A percentile compares a stretch with the other conserved stretches of the same genome.
phyloP scores from a whole-genome alignment of 2,888 invertebrate species.

The Eustalomyia histrio region DNA sequence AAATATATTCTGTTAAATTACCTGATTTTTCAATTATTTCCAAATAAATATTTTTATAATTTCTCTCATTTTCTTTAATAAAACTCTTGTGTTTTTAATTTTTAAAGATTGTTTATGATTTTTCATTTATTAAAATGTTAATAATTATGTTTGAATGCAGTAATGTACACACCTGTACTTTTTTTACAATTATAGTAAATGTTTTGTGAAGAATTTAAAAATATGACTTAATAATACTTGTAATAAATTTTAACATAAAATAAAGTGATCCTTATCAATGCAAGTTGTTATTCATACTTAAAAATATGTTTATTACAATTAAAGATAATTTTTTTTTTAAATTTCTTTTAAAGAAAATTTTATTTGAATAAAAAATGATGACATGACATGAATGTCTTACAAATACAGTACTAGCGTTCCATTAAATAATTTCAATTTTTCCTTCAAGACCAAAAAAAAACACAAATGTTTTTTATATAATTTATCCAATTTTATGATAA shows the following conservation, averaged over 20 bases:
- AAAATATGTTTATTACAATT: background rate
- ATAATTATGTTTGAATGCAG: background rate
- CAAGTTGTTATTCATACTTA: slow-evolving; percentile 12
- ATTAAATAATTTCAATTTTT: too few species aligned
- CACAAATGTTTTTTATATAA: background rate
- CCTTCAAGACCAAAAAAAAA: too few species aligned
- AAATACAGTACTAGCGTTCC: background rate
- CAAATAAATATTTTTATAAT: too few species aligned
- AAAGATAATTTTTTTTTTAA: background rate
- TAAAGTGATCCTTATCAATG: slow-evolving; percentile 19
- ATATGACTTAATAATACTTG: slow-evolving; percentile 14
- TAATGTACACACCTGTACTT: background rate
- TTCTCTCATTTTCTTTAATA: background rate
- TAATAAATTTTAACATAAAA: slow-evolving; percentile 30
- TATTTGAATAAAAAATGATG: background rate
- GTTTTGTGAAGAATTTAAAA: background rate
- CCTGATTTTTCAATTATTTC: too few species aligned
- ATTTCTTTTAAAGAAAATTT: slow-evolving; percentile 39
- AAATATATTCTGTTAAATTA: too few species aligned
- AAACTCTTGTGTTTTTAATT: background rate
- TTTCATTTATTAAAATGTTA: slow-evolving; percentile 5
- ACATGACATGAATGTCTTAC: background rate
- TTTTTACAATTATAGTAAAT: background rate
- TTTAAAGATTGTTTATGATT: background rate
- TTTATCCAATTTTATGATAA: too few species aligned